phyloP scores from a whole-genome alignment of 2,113 vertebrate genomes.

The Tetraodon nigroviridis region DNA sequence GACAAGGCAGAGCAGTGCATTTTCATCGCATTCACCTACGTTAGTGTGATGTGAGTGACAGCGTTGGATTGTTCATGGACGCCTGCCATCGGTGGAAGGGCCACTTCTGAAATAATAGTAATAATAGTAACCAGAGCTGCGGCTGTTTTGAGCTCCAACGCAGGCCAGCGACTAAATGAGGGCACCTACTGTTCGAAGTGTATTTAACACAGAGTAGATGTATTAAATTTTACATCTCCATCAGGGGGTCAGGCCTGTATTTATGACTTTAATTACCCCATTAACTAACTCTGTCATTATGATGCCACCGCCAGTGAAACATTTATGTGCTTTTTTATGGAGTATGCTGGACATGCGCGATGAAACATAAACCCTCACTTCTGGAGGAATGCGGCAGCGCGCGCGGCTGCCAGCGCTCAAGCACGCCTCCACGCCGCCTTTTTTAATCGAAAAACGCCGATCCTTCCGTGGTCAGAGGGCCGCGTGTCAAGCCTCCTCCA shows the following conservation, averaged over 20 bases:
- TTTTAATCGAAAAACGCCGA: slow-evolving; percentile 21
- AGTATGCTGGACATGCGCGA: slow-evolving; percentile 57
- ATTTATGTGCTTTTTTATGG: slow-evolving; percentile 70
- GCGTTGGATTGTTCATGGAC: slow-evolving; percentile 6
- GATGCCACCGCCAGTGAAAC: slow-evolving; percentile 61
- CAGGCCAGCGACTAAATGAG: slow-evolving; percentile 19
- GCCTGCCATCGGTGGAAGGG: slow-evolving; percentile 2
- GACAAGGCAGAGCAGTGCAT: slow-evolving; percentile 28
- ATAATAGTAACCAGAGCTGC: too few species aligned
- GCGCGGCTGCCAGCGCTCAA: slow-evolving; percentile 51
- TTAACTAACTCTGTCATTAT: slow-evolving; percentile 68
- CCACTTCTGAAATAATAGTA: not conserved
- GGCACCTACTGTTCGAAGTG: slow-evolving; percentile 16
- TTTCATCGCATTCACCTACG: slow-evolving; percentile 30
- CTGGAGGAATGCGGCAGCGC: slow-evolving; percentile 49
- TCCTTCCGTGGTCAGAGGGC: slow-evolving; percentile 16
- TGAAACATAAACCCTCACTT: slow-evolving; percentile 67
- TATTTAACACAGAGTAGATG: slow-evolving; percentile 42
- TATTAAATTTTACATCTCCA: slow-evolving; percentile 52
- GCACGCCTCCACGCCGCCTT: slow-evolving; percentile 18
- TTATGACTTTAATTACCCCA: slow-evolving; percentile 69
- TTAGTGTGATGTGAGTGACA: not conserved
- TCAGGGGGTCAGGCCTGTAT: slow-evolving; percentile 40
- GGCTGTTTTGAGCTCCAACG: not conserved
- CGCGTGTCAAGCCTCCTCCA: slow-evolving; percentile 39